Base-by-base conservation (phyloP, 1,140 invertebrate species). In the Drosophila asahinai region DNA sequence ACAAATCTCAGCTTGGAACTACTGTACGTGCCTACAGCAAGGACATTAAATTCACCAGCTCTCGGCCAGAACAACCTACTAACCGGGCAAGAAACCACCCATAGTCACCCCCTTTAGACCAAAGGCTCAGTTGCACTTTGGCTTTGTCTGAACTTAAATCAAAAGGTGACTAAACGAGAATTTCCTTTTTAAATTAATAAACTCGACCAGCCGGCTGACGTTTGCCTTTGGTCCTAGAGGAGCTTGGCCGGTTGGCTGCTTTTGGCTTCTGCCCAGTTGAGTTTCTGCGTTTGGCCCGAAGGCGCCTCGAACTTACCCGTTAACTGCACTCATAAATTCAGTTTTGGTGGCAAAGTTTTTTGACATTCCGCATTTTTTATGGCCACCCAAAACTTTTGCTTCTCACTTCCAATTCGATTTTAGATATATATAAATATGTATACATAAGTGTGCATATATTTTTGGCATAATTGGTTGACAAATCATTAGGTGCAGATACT, bases 121-220 rank as follows among this genome's bases (percentile, higher is more conserved):
- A 40, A 48, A 17, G 48, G 52, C 22, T 27, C 30, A 65, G 40
- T 60, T 59, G 49, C 83, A 70, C 48, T 73, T 61, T 60, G 59
- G 52, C 72, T 67, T 57, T 72, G 52, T 70, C 42, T 36, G 62
- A 64, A 71, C 80, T 86, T 91, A 91, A 91, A 91, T 91, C 87
- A 91, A 91, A 91, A 91, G 89, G 90, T 91, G 84, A 91, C 82
- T 91, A 91, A 91, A 91, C 83, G 84, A 81, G 82, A 92, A 92
- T 92, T 92, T 92, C 86, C 90, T 90, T 90, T 92, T 92, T 83
- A 86, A 86, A 90, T 92, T 92, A 92, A 92, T 92, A 92, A 92
- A 86, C 83, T 81, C 80, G 75, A 52, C 63, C 64, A 49, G 63
- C 42, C 36, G 80, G 36, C 70, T 49, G 54, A 55, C 61, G 72